Conservation (phyloP, 2,888 invertebrate species). For the Lasioglossum leucozonium region DNA sequence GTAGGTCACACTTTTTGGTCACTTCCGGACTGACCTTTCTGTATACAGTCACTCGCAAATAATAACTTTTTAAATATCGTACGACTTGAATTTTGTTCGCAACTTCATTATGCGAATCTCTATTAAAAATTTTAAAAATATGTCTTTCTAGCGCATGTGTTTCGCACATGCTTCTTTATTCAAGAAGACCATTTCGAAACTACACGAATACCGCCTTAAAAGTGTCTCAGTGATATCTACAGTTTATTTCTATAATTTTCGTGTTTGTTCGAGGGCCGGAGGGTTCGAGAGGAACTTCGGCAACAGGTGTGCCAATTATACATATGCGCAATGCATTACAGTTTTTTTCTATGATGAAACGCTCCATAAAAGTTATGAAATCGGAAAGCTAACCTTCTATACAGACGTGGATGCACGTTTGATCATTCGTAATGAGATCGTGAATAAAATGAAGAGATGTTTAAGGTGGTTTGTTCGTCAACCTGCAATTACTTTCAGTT, state of each 20-base stretch:
- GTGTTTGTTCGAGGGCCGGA: background rate
- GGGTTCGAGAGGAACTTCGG: too few relatives aligned
- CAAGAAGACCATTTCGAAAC: background rate
- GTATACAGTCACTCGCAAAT: too few relatives aligned
- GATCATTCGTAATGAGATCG: too few relatives aligned
- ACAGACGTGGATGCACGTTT: background rate
- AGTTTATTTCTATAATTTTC: background rate
- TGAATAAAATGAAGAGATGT: background rate
- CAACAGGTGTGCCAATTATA: background rate
- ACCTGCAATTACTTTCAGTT: background rate
- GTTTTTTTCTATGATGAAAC: background rate
- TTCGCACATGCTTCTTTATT: too few relatives aligned
- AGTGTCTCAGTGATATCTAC: background rate
- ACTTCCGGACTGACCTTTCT: too few relatives aligned
- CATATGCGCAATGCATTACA: background rate
- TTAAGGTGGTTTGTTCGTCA: background rate
- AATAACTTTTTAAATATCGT: too few relatives aligned
- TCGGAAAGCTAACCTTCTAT: background rate
- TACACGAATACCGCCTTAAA: background rate
- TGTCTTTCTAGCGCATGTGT: background rate
- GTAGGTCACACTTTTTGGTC: too few relatives aligned
- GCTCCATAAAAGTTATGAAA: background rate
- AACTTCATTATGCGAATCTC: too few relatives aligned
- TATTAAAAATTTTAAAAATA: too few relatives aligned
- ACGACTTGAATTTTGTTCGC: too few relatives aligned